These are phyloP conservation scores for Halocynthia aurantium DNA, from an alignment of 23 tunicate species.

Conservation along the genomic window DNA sequence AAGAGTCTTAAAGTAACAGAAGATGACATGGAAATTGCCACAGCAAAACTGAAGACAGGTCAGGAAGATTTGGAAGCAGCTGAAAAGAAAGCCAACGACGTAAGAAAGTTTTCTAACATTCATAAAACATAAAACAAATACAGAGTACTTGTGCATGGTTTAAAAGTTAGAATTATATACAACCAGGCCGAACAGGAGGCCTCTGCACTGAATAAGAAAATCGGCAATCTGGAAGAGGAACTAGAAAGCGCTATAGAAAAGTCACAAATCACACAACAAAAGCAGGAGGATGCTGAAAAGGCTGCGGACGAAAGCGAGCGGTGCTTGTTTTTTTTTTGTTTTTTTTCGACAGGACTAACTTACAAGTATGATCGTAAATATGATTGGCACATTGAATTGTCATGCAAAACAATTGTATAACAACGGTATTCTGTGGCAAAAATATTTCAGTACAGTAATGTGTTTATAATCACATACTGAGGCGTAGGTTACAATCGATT, in stretches of 20 bases:
- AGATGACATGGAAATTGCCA: slow-evolving; percentile 22
- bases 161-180: not conserved
- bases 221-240: slow-evolving; percentile 23
- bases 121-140: not conserved
- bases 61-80: slow-evolving; percentile 28
- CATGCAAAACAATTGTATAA: no score
- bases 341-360: no score
- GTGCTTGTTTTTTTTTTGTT: not conserved
- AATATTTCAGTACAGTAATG: no score
- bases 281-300: slow-evolving; percentile 44
- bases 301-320: slow-evolving; percentile 45
- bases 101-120: not conserved
- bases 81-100: slow-evolving; percentile 37
- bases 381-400: no score
- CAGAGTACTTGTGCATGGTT: not conserved
- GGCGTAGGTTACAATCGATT: not conserved
- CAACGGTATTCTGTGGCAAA: no score
- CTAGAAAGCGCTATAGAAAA: slow-evolving; percentile 34
- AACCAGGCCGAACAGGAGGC: slow-evolving; percentile 34
- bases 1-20: slow-evolving; percentile 30
- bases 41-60: slow-evolving; percentile 17
- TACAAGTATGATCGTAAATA: no score
- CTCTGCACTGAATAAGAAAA: slow-evolving; percentile 27
- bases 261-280: slow-evolving; percentile 17
- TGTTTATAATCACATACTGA: no score